Evolutionary conservation across 2,113 vertebrate species (phyloP).

Genomic region (Corythaeola cristata): DNA sequence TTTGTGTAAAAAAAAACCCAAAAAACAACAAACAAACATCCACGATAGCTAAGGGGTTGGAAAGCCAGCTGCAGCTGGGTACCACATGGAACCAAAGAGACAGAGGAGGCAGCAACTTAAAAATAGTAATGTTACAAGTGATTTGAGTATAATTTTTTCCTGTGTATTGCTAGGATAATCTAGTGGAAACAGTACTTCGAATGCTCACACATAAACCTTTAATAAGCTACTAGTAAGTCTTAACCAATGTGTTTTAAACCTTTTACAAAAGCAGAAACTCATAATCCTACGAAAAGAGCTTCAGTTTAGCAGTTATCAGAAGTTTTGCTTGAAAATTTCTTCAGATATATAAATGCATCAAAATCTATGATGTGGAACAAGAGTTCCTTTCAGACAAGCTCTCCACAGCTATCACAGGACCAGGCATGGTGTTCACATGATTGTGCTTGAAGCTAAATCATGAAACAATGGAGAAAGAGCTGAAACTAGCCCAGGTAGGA

Average conservation of each 20-base stretch:
- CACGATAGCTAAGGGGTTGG: neutral
- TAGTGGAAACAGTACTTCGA: neutral
- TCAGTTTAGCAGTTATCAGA: neutral
- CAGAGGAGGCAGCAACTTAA: neutral
- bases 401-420: conserved; percentile 40
- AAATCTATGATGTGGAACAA: conserved; percentile 16
- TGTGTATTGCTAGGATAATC: neutral
- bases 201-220: neutral
- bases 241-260: neutral
- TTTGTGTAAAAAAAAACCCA: neutral
- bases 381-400: conserved; percentile 25
- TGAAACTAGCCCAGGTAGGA: neutral
- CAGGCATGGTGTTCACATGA: conserved; percentile 39
- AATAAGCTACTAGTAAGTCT: neutral
- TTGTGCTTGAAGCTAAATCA: neutral
- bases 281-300: neutral
- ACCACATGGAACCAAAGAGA: neutral
- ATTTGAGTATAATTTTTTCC: neutral
- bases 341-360: neutral
- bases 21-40: neutral
- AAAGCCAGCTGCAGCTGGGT: neutral
- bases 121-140: neutral
- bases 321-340: conserved; percentile 2
- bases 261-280: neutral
- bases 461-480: neutral